Base-by-base conservation (phyloP, 1,140 invertebrate genomes). In the Pseudoatta argentina region DNA sequence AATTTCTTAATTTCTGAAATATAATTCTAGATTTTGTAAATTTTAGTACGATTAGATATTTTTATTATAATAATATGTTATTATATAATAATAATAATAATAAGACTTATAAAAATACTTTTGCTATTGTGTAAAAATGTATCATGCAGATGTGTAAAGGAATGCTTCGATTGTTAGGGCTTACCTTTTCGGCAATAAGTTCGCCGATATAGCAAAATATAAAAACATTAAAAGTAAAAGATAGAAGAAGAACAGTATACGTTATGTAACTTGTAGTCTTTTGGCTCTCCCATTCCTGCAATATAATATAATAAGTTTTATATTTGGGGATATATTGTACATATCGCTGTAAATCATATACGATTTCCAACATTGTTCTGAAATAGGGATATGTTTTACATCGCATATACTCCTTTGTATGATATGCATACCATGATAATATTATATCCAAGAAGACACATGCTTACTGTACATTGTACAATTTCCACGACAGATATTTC, bases 171-270 rank as follows among this genome's bases (percentile, higher is more conserved):
- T 0, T 55, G 12, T 53, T 34, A 79, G 0, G 3, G 48, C 0
- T 48, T 63, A 91, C 92, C 77, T 91, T 87, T 12, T 92, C 85
- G 0, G 85, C 73, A 0, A 92, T 73, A 14, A 91, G 57, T 27
- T 92, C 91, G 8, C 92, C 91, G 21, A 93, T 92, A 44, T 92
- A 90, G 73, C 92, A 92, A 67, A 91, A 89, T 85, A 93, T 91
- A 51, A 91, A 92, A 64, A 92, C 88, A 83, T 93, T 93, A 2
- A 91, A 91, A 0, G 57, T 86, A 18, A 92, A 53, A 0, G 92
- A 92, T 61, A 86, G 10, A 24, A 92, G 67, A 10, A 92, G 39
- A 18, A 89, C 30, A 21, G 14, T n/a, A 71, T 64, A 91, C 0
- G 92, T 93, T 18, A 88, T 63, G 0, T 71, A 66, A 18, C 64